Evolutionary conservation across 2,113 vertebrate genomes (phyloP).

Genomic region (Nicator chloris): DNA sequence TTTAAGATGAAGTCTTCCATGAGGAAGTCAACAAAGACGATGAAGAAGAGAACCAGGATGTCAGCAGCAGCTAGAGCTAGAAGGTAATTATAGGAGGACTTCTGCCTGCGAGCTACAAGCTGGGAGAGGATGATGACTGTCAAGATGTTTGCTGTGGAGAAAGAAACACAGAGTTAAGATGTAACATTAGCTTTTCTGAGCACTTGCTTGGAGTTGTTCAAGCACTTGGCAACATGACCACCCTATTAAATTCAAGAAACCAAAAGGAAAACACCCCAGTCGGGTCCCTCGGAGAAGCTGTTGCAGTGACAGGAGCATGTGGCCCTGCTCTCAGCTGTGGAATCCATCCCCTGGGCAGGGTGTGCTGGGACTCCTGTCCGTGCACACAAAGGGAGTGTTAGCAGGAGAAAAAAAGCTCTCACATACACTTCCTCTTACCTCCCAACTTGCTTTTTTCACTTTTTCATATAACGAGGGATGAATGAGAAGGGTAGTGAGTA

Average conservation of each 20-base stretch:
- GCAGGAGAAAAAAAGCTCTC: neutral
- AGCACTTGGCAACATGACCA: neutral
- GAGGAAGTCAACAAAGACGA: conserved; percentile 95
- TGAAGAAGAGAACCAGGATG: conserved; percentile 93
- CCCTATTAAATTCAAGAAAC: neutral
- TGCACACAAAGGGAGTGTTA: neutral
- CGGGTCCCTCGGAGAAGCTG: neutral
- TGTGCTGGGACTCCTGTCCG: neutral
- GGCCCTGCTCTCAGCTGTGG: neutral
- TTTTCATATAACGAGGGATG: neutral
- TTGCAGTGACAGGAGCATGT: neutral
- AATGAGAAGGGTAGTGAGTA: neutral
- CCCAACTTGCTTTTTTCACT: neutral
- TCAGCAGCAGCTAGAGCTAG: conserved; percentile 94
- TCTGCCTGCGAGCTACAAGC: conserved; percentile 92
- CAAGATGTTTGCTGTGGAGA: conserved; percentile 88
- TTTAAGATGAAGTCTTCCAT: conserved; percentile 92
- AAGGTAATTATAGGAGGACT: conserved; percentile 98
- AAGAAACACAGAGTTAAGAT: conserved; percentile 15
- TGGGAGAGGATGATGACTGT: conserved; percentile 96
- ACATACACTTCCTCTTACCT: neutral
- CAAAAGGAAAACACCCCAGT: neutral
- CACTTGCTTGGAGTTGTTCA: neutral
- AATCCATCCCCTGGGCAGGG: neutral
- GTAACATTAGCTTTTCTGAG: neutral